These are phyloP conservation scores for Erannis defoliaria DNA, from an alignment of 2,888 invertebrate species.

Conservation along the genomic window DNA sequence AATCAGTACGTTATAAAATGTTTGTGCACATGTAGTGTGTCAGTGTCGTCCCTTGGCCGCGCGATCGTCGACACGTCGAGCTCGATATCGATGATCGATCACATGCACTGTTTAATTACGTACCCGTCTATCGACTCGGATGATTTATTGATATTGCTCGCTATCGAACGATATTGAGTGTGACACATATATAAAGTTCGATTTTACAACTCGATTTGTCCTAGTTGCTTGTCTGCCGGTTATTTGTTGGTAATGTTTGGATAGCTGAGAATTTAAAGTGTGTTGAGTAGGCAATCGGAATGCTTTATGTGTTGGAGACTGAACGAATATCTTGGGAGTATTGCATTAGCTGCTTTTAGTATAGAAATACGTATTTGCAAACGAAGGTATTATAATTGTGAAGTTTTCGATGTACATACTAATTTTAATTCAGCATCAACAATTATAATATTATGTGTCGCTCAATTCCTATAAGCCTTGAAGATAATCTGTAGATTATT, in stretches of 20 bases:
- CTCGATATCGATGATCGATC: conserved; percentile 73
- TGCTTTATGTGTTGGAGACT: conserved; percentile 18
- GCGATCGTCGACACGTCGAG: conserved; percentile 19
- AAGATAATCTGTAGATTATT: conserved; percentile 54
- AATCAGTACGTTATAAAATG: too few relatives aligned
- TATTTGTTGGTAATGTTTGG: conserved; percentile 28
- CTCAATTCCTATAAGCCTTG: too few relatives aligned
- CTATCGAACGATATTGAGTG: conserved; percentile 58
- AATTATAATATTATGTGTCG: too few relatives aligned
- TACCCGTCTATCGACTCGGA: conserved; percentile 66
- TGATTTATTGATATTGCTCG: conserved; percentile 83
- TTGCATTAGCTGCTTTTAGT: not conserved
- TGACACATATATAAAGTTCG: conserved; percentile 43
- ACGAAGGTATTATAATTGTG: not conserved
- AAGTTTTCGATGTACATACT: not conserved
- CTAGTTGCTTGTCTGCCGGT: conserved; percentile 17
- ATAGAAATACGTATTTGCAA: not conserved
- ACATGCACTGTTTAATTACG: conserved; percentile 74
- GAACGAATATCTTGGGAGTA: not conserved
- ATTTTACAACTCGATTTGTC: conserved; percentile 36
- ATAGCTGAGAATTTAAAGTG: conserved; percentile 32
- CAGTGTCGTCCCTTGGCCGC: conserved; percentile 27
- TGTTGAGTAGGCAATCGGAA: conserved; percentile 18
- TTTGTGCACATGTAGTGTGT: not conserved
- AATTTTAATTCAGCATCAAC: not conserved